These are phyloP conservation scores for Sipunculus nudus DNA, from an alignment of 2,888 invertebrate species.

Conservation along the genomic window DNA sequence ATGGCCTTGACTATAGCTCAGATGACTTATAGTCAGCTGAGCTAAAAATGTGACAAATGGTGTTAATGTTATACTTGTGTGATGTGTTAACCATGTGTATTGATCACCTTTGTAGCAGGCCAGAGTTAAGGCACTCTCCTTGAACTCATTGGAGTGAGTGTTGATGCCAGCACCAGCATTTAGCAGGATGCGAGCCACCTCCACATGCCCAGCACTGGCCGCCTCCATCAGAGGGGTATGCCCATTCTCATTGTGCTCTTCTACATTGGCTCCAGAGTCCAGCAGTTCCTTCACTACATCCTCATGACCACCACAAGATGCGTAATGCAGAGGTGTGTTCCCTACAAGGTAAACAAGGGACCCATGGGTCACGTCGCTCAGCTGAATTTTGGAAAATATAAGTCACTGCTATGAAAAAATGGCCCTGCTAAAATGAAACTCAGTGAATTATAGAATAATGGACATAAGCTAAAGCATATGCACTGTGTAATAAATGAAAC, in stretches of 20 bases:
- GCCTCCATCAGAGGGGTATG: constrained; percentile 84
- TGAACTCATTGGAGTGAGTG: constrained; percentile 98
- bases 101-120: constrained; percentile 88
- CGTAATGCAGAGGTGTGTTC: constrained; percentile 92
- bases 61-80: no score
- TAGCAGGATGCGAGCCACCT: constrained; percentile 75
- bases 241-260: constrained; percentile 99
- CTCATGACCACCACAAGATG: constrained; percentile 72
- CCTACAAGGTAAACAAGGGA: constrained; percentile 51
- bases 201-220: constrained; percentile 66
- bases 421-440: no score
- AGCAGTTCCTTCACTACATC: constrained; percentile 90
- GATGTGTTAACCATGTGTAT: not conserved
- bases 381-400: no score
- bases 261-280: constrained; percentile 91
- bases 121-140: constrained; percentile 94
- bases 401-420: no score
- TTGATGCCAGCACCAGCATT: constrained; percentile 97
- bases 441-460: no score
- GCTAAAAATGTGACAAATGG: no score
- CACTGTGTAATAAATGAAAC: no score
- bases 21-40: no score
- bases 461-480: no score
- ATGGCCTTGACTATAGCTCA: no score
- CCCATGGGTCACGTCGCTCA: no score